Conservation (phyloP, 2,113 vertebrate species). For the Atherinomorus stipes region DNA sequence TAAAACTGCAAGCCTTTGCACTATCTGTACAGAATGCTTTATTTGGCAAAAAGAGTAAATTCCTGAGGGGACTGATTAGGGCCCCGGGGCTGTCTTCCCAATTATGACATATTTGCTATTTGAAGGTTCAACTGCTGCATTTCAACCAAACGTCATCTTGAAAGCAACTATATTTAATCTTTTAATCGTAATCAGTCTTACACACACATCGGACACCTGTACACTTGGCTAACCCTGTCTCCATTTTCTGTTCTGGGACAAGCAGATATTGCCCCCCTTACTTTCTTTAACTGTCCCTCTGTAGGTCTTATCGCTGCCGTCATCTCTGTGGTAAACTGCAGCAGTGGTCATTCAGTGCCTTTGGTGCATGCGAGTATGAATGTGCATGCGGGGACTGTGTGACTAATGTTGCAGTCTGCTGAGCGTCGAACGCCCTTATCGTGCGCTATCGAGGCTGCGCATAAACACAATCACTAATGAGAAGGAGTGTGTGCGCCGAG, state of each 20-base stretch:
- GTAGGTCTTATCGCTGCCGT: conserved; percentile 95
- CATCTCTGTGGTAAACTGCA: conserved; percentile 68
- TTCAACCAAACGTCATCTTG: conserved; percentile 8
- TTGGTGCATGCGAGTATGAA: conserved; percentile 54
- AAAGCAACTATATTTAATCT: not conserved
- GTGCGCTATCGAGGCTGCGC: conserved; percentile 93
- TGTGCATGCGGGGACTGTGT: conserved; percentile 85
- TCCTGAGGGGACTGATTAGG: conserved; percentile 47
- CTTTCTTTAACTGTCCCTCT: conserved; percentile 87
- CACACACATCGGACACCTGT: conserved; percentile 59
- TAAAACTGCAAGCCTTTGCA: conserved; percentile 49
- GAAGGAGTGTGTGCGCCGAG: conserved; percentile 58
- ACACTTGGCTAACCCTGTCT: conserved; percentile 66
- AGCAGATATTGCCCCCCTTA: conserved; percentile 87
- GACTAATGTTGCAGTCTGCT: conserved; percentile 99
- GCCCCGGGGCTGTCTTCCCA: conserved; percentile 3
- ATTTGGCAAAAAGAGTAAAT: conserved; percentile 47
- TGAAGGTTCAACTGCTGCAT: conserved; percentile 1
- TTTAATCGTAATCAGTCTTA: not conserved
- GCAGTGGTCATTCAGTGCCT: conserved; percentile 91
- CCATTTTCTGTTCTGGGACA: conserved; percentile 86
- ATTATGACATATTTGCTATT: conserved; percentile 42
- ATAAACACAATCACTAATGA: conserved; percentile 99
- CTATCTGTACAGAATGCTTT: conserved; percentile 32
- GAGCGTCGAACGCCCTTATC: conserved; percentile 97